Conservation (phyloP, 2,113 vertebrate genomes). For the Scalopus aquaticus region DNA sequence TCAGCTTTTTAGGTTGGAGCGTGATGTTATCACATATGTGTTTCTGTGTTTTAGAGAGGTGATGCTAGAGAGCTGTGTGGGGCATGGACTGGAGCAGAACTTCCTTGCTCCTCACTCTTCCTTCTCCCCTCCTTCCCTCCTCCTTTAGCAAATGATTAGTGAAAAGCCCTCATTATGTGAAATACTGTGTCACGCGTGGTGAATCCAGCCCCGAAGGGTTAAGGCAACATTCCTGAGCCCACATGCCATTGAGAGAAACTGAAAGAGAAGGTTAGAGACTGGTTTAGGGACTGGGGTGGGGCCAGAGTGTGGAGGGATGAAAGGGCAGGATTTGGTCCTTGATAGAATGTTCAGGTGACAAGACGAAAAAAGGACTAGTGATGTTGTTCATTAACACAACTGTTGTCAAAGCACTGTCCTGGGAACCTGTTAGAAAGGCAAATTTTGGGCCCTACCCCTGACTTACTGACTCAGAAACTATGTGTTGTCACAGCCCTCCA, state of each 20-base stretch:
- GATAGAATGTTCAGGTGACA: not conserved
- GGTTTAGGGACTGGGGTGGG: not conserved
- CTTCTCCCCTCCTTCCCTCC: not conserved
- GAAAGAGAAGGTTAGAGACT: not conserved
- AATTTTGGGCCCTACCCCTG: not conserved
- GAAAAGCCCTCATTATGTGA: not conserved
- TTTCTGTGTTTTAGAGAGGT: not conserved
- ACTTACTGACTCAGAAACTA: not conserved
- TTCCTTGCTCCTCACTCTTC: not conserved
- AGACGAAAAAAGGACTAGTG: not conserved
- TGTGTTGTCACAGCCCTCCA: not conserved
- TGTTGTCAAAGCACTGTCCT: not conserved
- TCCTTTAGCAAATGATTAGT: constrained; percentile 14
- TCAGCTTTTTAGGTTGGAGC: not conserved
- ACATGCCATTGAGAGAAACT: not conserved
- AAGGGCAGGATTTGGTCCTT: not conserved
- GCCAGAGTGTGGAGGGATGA: not conserved
- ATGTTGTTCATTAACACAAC: not conserved
- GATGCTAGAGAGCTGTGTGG: not conserved
- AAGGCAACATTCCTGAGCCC: not conserved
- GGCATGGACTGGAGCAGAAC: not conserved
- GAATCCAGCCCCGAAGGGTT: not conserved
- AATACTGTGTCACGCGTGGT: not conserved
- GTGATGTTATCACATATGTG: not conserved
- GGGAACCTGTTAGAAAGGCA: not conserved